A percentile compares a stretch with the other conserved stretches of the same genome.
These are phyloP conservation scores for Lampris incognitus DNA, from an alignment of 2,113 vertebrate genomes.

Conservation along the genomic window DNA sequence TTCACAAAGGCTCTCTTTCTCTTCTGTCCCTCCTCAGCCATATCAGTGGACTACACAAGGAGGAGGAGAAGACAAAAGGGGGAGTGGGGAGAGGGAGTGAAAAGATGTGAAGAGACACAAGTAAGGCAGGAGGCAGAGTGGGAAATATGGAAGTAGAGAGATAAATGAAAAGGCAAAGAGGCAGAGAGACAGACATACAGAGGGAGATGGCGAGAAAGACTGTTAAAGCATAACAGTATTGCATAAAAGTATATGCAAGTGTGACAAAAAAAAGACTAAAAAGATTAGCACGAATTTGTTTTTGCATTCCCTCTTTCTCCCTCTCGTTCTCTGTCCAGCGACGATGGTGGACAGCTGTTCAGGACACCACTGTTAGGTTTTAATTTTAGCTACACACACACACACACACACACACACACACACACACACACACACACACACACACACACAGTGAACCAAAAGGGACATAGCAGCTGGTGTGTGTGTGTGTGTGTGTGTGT, in stretches of 20 bases:
- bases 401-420: neutral
- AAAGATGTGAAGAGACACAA: neutral
- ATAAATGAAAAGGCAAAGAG: neutral
- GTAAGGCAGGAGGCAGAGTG: neutral
- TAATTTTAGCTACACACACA: slow-evolving; percentile 66
- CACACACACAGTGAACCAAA: neutral
- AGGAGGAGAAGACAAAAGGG: neutral
- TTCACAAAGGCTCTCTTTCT: neutral
- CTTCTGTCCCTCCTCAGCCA: neutral
- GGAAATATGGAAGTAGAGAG: neutral
- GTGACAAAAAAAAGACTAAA: no score
- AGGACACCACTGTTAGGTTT: slow-evolving; percentile 55
- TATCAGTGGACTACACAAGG: neutral
- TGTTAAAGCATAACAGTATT: no score
- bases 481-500: neutral
- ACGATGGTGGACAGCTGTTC: slow-evolving; percentile 63
- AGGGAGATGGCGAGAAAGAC: neutral
- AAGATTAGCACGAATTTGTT: no score
- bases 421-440: slow-evolving; percentile 5
- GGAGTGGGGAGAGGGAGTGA: neutral
- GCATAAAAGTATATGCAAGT: no score
- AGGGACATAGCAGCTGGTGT: slow-evolving; percentile 14
- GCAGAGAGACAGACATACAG: neutral
- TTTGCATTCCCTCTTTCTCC: slow-evolving; percentile 4
- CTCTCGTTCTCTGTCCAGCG: slow-evolving; percentile 30